Evolutionary conservation across 2,113 vertebrate species (phyloP).

Genomic region (Rhinolophus sinicus): DNA sequence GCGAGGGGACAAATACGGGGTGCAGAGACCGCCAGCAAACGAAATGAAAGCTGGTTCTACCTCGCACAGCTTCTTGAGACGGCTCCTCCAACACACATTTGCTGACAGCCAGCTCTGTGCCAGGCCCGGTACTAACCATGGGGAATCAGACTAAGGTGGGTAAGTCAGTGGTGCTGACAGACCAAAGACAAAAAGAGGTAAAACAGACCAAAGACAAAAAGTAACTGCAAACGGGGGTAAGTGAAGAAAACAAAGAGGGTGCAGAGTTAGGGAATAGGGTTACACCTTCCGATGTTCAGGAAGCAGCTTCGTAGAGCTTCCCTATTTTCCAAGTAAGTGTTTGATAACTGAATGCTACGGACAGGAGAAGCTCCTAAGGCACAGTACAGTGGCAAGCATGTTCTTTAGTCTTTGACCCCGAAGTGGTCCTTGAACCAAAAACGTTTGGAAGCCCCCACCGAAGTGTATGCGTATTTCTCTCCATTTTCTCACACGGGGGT

Average conservation of each 20-base stretch:
- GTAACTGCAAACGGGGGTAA: neutral
- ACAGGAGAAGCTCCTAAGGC: neutral
- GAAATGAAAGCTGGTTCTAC: too few species aligned
- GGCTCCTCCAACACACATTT: neutral
- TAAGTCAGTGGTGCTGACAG: neutral
- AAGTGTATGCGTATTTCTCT: too few species aligned
- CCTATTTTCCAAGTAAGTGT: neutral
- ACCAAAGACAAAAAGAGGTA: neutral
- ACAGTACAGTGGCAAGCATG: too few species aligned
- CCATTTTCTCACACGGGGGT: neutral
- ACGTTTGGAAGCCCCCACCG: neutral
- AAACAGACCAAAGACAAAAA: neutral
- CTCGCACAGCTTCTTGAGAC: neutral
- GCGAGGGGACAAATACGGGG: rapidly evolving
- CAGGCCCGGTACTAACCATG: rapidly evolving
- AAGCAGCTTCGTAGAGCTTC: neutral
- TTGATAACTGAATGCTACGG: neutral
- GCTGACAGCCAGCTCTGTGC: neutral
- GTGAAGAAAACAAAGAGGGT: neutral
- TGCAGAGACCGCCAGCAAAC: neutral
- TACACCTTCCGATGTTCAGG: neutral
- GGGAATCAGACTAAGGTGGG: neutral
- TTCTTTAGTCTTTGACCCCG: neutral
- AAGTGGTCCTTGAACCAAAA: neutral
- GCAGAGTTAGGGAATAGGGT: neutral